Evolutionary conservation across 2,797 vertebrate genomes (phyloP).

Genomic region (Microctenopoma lineatum): DNA sequence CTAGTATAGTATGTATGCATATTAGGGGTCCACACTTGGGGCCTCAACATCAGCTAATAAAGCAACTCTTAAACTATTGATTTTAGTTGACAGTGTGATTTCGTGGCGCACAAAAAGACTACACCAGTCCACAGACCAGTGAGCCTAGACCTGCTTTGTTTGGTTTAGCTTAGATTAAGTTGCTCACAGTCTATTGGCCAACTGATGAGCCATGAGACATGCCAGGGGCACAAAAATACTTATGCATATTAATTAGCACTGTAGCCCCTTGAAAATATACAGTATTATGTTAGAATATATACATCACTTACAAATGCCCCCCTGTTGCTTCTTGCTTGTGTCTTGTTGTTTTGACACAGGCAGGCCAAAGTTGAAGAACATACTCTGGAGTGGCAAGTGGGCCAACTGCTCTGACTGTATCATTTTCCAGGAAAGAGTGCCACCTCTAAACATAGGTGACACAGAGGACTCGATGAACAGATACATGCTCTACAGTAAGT

Average conservation of each 20-base stretch:
- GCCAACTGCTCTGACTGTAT: slow-evolving; percentile 61
- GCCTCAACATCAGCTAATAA: too few relatives aligned
- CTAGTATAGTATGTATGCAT: too few relatives aligned
- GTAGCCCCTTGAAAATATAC: not conserved
- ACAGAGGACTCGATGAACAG: slow-evolving; percentile 54
- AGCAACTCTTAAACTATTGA: too few relatives aligned
- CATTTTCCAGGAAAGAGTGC: slow-evolving; percentile 64
- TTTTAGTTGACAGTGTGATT: too few relatives aligned
- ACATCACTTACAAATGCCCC: not conserved
- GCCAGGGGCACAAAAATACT: not conserved
- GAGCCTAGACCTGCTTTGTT: not conserved
- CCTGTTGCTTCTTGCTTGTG: not conserved
- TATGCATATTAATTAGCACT: not conserved
- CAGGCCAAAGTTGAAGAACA: slow-evolving; percentile 25
- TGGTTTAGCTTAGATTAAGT: not conserved
- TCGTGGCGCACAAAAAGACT: too few relatives aligned
- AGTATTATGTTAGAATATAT: not conserved
- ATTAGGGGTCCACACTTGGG: too few relatives aligned
- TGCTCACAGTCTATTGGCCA: not conserved
- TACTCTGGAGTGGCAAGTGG: slow-evolving; percentile 59
- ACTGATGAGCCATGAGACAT: not conserved
- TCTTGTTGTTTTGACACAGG: slow-evolving; percentile 37
- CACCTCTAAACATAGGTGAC: slow-evolving; percentile 30
- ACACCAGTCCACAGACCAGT: not conserved
- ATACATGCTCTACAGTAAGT: slow-evolving; percentile 63